phyloP scores from a whole-genome alignment of 2,888 invertebrate species.

The Leistus spinibarbis region DNA sequence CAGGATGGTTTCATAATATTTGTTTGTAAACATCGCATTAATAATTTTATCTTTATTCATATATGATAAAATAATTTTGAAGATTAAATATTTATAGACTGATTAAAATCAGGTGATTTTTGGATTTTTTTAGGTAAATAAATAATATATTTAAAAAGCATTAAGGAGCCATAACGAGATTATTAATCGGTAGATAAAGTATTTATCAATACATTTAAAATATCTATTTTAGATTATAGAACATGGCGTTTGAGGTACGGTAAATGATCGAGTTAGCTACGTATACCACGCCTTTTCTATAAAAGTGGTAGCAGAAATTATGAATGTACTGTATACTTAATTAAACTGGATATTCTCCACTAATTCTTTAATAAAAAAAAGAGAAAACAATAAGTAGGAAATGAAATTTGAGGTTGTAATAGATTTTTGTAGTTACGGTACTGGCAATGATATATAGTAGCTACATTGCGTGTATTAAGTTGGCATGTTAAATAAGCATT shows the following conservation, averaged over 20 bases:
- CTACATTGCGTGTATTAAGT: slow-evolving; percentile 21
- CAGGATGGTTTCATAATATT: neutral
- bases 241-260: no score
- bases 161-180: neutral
- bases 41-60: neutral
- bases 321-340: no score
- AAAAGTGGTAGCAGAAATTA: no score
- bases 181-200: neutral
- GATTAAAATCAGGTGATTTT: neutral
- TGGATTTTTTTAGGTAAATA: neutral
- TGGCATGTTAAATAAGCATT: slow-evolving; percentile 27
- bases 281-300: no score
- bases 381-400: no score
- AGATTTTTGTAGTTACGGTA: slow-evolving; percentile 6
- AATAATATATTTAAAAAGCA: no score
- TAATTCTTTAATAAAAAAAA: no score
- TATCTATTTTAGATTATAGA: no score
- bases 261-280: no score
- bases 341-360: no score
- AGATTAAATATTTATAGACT: neutral
- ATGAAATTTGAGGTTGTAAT: neutral
- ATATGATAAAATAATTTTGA: neutral
- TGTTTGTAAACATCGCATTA: neutral
- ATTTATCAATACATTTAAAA: neutral
- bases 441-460: slow-evolving; percentile 3